Conservation (phyloP, 2,888 invertebrate species). For the Chydorus sphaericus region DNA sequence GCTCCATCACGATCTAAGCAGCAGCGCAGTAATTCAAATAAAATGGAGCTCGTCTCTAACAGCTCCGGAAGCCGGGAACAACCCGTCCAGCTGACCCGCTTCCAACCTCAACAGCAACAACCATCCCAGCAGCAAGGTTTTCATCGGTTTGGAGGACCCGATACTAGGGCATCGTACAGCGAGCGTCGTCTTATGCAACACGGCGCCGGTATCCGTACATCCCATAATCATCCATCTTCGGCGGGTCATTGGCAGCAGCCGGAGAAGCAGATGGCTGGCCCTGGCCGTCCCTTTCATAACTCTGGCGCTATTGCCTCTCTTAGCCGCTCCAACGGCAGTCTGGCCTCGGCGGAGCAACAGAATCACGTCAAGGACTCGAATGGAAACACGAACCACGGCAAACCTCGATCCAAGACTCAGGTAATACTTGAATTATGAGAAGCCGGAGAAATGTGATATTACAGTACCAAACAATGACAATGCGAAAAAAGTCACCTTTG, state of each 20-base stretch:
- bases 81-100: too few species aligned
- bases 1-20: background rate
- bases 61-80: too few species aligned
- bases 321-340: conserved; percentile 9
- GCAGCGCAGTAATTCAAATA: background rate
- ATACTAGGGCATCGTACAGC: conserved; percentile 19
- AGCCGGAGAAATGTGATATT: too few species aligned
- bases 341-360: background rate
- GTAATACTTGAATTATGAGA: background rate
- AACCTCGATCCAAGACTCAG: conserved; percentile 1
- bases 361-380: background rate
- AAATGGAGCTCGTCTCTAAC: background rate
- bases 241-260: conserved; percentile 14
- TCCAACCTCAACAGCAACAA: background rate
- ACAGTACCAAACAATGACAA: too few species aligned
- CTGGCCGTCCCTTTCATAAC: conserved; percentile 2
- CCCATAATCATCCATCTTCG: conserved; percentile 11
- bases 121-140: background rate
- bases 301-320: conserved; percentile 1
- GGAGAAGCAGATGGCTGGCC: background rate
- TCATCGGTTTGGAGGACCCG: conserved; percentile 17
- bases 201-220: background rate
- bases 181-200: conserved; percentile 15
- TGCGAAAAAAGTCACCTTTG: too few species aligned
- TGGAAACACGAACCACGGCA: background rate